Base-by-base conservation (phyloP, 2,113 vertebrate species). In the Empidonax traillii region DNA sequence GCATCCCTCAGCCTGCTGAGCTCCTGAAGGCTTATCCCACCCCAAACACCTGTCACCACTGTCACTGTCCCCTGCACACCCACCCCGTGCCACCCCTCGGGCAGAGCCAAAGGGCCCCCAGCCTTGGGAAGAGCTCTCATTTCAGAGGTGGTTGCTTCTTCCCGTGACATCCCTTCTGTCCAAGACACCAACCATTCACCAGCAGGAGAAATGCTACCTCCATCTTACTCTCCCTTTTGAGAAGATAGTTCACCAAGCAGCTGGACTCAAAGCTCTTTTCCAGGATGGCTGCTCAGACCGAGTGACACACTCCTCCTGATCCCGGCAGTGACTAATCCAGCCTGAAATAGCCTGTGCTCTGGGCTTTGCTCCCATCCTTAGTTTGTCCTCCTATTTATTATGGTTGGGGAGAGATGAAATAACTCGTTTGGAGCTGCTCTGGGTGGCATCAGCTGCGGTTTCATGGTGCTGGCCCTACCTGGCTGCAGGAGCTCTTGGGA, bases 181-280 rank as follows among this genome's bases (percentile, higher is more conserved):
- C 80, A 78, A 92, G 83, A 79, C 68, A 93, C 63, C 78, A 23
- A 33, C 55, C 28, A 1, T 31, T 82, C 2, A 4, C 62, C 56
- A 67, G 52, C 65, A 92, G 84, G 66, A 79, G 51, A 37, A 81
- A 2, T 1, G 76, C 78, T 63, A 31, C 74, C 93, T 96, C 85
- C 27, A 74, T 84, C 91, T 97, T 96, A 97, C 98, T 98, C 97
- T 98, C 98, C 97, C 97, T 97, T 96, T 96, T 95, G 92, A 96
- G 86, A 96, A 95, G 82, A 96, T 89, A 93, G 43, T 90, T 92
- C 72, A 65, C 86, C 78, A 76, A 90, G 95, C 83, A 93, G 77
- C 68, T 88, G 94, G 96, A 97, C 97, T 78, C 91, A 96, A 97
- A 98, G 97, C 97, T 97, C 97, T 96, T 95, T 96, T 51, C 74